Evolutionary conservation across 2,888 invertebrate genomes (phyloP).

Genomic region (Bombylius discolor): DNA sequence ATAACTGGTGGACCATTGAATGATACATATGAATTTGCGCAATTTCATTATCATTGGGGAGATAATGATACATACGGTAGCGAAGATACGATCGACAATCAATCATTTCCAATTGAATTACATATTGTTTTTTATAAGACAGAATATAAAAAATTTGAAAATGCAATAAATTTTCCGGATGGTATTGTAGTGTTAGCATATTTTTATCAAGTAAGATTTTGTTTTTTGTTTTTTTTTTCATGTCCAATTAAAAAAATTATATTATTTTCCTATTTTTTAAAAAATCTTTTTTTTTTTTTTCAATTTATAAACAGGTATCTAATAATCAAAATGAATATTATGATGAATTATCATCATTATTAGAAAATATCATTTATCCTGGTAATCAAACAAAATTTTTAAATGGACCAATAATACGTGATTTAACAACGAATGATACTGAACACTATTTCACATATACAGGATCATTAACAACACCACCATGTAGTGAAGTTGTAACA

Average conservation of each 20-base stretch:
- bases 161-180: constrained; percentile 52
- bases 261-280: not conserved
- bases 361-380: constrained; percentile 44
- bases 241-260: not conserved
- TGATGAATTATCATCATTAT: constrained; percentile 43
- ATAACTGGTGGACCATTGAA: constrained; percentile 54
- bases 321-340: constrained; percentile 38
- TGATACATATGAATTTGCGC: constrained; percentile 52
- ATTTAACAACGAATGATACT: constrained; percentile 42
- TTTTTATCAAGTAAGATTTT: constrained; percentile 56
- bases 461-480: constrained; percentile 78
- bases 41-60: constrained; percentile 71
- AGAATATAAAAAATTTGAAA: constrained; percentile 45
- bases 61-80: constrained; percentile 64
- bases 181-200: constrained; percentile 68
- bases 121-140: constrained; percentile 65
- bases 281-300: no score
- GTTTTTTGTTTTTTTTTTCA: not conserved
- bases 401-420: constrained; percentile 41
- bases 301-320: constrained; percentile 12
- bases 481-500: constrained; percentile 69
- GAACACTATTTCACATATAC: constrained; percentile 67
- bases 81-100: constrained; percentile 39
- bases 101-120: constrained; percentile 59
- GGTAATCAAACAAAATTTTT: constrained; percentile 39